Percentiles rank a stretch among this genome's conserved stretches.
phyloP scores from a whole-genome alignment of 1,140 invertebrate species.

The Anastrepha obliqua region DNA sequence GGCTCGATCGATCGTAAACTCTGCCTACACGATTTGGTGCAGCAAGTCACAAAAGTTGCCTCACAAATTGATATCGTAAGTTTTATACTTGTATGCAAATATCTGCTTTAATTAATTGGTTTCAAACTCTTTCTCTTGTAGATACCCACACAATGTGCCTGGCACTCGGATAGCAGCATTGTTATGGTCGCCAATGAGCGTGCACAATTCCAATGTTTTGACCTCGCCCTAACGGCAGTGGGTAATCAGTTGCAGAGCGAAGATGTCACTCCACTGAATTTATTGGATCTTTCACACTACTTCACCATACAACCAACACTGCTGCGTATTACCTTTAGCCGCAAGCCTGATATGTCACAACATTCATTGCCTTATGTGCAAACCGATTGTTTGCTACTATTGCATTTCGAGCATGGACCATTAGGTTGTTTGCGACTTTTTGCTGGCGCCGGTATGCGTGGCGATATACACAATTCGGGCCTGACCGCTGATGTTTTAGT shows the following conservation, averaged over 20 bases:
- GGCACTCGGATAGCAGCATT: slow-evolving; percentile 83
- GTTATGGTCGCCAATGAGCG: slow-evolving; percentile 82
- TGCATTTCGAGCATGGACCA: slow-evolving; percentile 80
- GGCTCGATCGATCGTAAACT: slow-evolving; percentile 86
- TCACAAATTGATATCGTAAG: slow-evolving; percentile 78
- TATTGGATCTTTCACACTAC: slow-evolving; percentile 82
- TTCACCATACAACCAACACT: slow-evolving; percentile 79
- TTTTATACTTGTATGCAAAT: slow-evolving; percentile 55
- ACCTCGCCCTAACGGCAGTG: slow-evolving; percentile 81
- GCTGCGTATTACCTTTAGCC: slow-evolving; percentile 77
- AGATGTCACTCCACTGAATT: slow-evolving; percentile 79
- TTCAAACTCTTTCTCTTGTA: slow-evolving; percentile 64
- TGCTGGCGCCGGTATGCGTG: slow-evolving; percentile 68
- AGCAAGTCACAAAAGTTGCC: slow-evolving; percentile 79
- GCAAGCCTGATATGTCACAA: slow-evolving; percentile 75
- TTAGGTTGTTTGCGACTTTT: slow-evolving; percentile 69
- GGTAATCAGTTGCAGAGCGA: slow-evolving; percentile 82
- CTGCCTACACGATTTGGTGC: slow-evolving; percentile 81
- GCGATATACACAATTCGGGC: slow-evolving; percentile 74
- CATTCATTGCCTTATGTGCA: slow-evolving; percentile 75
- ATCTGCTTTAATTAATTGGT: neutral
- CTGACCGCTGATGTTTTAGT: slow-evolving; percentile 78
- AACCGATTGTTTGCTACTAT: slow-evolving; percentile 76
- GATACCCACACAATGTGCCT: slow-evolving; percentile 82
- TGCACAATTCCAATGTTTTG: slow-evolving; percentile 87